Evolutionary conservation across 2,888 invertebrate species (phyloP).

Genomic region (Heliconius ethilla): DNA sequence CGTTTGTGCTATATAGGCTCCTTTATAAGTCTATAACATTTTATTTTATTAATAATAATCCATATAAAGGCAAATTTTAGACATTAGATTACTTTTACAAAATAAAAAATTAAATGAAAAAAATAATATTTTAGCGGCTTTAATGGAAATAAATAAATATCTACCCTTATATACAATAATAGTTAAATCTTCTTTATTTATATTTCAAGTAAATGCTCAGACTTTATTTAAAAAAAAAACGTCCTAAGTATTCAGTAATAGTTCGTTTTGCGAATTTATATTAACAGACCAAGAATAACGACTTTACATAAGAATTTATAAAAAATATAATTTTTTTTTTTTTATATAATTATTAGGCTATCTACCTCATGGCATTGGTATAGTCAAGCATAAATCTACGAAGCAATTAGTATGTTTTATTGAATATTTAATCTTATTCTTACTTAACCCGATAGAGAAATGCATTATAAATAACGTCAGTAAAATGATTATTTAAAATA

Average conservation of each 20-base stretch:
- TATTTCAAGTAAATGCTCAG: not conserved
- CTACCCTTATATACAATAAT: not conserved
- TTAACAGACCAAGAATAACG: not conserved
- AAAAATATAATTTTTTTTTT: too few species aligned
- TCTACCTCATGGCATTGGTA: too few species aligned
- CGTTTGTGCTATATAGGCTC: slow-evolving; percentile 8
- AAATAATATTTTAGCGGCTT: not conserved
- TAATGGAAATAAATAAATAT: not conserved
- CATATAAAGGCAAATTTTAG: not conserved
- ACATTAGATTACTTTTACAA: not conserved
- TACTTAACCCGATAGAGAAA: not conserved
- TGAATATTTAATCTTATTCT: too few species aligned
- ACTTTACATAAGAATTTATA: not conserved
- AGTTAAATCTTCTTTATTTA: not conserved
- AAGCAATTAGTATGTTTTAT: too few species aligned
- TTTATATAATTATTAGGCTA: too few species aligned
- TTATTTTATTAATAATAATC: not conserved
- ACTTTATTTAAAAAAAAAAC: not conserved
- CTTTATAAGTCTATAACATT: not conserved
- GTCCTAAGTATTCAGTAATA: not conserved
- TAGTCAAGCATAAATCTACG: too few species aligned
- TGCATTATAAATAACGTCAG: not conserved
- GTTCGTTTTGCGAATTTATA: not conserved
- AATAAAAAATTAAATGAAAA: not conserved
- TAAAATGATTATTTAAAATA: not conserved